Evolutionary conservation across 1,140 invertebrate genomes (phyloP).

Genomic region (Schlechtendalia chinensis): DNA sequence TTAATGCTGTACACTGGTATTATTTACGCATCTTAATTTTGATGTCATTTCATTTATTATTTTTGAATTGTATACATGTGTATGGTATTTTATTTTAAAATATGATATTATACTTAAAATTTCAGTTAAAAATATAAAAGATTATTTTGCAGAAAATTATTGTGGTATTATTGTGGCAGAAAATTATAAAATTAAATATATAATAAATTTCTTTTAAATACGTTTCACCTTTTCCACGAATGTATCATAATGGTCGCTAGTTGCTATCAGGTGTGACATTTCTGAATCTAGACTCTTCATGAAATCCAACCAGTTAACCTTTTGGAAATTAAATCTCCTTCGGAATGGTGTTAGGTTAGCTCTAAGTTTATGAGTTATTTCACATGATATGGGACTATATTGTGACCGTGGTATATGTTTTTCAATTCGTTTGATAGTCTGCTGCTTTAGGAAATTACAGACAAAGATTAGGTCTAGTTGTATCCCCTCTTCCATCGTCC

Average conservation of each 20-base stretch:
- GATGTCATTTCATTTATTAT: too few relatives aligned
- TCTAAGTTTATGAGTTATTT: constrained; percentile 25
- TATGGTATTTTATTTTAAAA: too few relatives aligned
- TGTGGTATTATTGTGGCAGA: too few relatives aligned
- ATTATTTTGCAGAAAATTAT: too few relatives aligned
- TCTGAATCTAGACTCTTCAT: neutral
- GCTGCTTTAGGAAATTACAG: neutral
- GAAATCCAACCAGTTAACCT: constrained; percentile 10
- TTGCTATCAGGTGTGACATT: neutral
- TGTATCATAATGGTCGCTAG: constrained; percentile 4
- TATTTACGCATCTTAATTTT: too few relatives aligned
- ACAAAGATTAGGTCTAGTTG: constrained; percentile 44
- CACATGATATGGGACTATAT: constrained; percentile 42
- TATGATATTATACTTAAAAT: too few relatives aligned
- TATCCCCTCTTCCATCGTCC: constrained; percentile 32
- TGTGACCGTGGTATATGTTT: constrained; percentile 38
- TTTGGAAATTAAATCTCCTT: constrained; percentile 47
- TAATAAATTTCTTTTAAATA: constrained; percentile 25
- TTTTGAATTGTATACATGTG: too few relatives aligned
- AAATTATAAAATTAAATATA: too few relatives aligned
- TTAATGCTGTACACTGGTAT: too few relatives aligned
- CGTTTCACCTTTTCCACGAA: constrained; percentile 26
- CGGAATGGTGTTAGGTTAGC: constrained; percentile 9
- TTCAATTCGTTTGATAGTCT: constrained; percentile 20
- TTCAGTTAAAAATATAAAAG: too few relatives aligned